These are phyloP conservation scores for Pteropus alecto DNA, from an alignment of 2,113 vertebrate genomes.

Conservation along the genomic window DNA sequence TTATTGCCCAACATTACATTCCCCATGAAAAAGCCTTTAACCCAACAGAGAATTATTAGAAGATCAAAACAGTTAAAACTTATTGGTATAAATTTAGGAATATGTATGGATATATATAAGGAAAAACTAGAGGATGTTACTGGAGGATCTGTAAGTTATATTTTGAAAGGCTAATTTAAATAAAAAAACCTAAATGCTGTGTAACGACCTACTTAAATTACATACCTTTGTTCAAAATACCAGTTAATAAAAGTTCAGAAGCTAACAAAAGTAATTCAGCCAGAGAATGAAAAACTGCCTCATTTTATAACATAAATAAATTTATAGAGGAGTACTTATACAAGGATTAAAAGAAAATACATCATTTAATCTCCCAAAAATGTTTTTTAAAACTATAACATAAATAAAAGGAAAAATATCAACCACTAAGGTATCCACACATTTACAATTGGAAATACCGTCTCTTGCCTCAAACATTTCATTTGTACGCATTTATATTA, in stretches of 20 bases:
- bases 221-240: not conserved
- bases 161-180: not conserved
- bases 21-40: slow-evolving; percentile 34
- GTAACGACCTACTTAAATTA: not conserved
- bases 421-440: not conserved
- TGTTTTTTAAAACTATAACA: not conserved
- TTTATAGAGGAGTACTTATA: not conserved
- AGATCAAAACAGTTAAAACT: not conserved
- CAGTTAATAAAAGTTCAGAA: slow-evolving; percentile 13
- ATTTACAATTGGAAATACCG: not conserved
- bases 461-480: not conserved
- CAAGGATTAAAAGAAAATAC: not conserved
- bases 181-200: not conserved
- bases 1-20: slow-evolving; percentile 9
- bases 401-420: not conserved
- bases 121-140: not conserved
- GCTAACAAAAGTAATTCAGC: not conserved
- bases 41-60: slow-evolving; percentile 2
- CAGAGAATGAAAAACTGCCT: not conserved
- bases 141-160: not conserved
- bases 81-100: slow-evolving; percentile 19
- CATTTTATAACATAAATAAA: not conserved
- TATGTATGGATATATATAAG: not conserved
- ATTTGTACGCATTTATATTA: not conserved
- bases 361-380: not conserved